Percentiles rank a stretch among this genome's conserved stretches.
Conservation (phyloP, 2,888 invertebrate species). For the Torymus aiolomorphi region DNA sequence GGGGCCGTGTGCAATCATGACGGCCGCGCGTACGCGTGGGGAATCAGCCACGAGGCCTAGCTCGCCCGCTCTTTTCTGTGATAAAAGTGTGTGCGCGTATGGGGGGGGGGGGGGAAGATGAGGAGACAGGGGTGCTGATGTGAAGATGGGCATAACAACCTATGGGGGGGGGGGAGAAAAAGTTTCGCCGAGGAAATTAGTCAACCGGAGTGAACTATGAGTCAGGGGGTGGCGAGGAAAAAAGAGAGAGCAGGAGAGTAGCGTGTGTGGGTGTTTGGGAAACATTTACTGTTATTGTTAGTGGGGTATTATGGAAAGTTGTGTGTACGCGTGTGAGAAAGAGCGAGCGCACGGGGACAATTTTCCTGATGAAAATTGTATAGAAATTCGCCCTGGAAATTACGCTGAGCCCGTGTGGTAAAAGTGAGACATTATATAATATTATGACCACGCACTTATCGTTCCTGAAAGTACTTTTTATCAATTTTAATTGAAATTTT, state of each 20-base stretch:
- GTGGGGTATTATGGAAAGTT: slow-evolving; percentile 33
- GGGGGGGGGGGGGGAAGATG: slow-evolving; percentile 55
- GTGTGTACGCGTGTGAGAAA: slow-evolving; percentile 16
- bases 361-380: no score
- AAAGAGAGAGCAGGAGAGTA: slow-evolving; percentile 15
- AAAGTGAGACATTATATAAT: no score
- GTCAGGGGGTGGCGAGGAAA: no score
- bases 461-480: no score
- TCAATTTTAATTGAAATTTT: no score
- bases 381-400: no score
- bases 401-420: no score
- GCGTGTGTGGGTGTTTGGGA: slow-evolving; percentile 60
- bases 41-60: slow-evolving; percentile 68
- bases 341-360: no score
- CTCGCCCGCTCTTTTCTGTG: slow-evolving; percentile 21
- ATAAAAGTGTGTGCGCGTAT: background rate
- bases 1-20: slow-evolving; percentile 72
- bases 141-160: no score
- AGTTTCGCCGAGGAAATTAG: slow-evolving; percentile 44
- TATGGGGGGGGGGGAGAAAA: slow-evolving; percentile 13
- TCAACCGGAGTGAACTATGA: no score
- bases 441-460: no score
- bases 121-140: slow-evolving; percentile 6
- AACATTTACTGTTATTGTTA: slow-evolving; percentile 46
- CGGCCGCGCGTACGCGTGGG: slow-evolving; percentile 62